Evolutionary conservation across 2,888 invertebrate genomes (phyloP), one percentile per base, ranked within the genome.

Genomic region (Drosophila sordidula): DNA sequence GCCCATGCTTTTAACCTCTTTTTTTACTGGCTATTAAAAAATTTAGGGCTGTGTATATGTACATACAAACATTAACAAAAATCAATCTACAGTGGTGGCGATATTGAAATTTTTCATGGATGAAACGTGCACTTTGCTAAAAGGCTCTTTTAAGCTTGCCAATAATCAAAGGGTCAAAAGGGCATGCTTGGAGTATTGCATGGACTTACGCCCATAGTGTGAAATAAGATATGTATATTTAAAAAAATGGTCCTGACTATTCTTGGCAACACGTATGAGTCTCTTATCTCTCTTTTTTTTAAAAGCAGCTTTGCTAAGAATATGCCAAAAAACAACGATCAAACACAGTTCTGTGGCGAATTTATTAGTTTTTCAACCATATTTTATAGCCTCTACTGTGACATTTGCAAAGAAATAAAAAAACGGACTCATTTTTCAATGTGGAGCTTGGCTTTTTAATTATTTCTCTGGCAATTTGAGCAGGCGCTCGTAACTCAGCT

Each of bases 401-500:
- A 39, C 52, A 50, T 18, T 68, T 39, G 32, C 16, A 42, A 47
- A 26, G 12, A 34, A 34, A 11, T 9, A 8, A 51, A 50, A 56
- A 63, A 80, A 50, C 36, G 46, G 47, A 61, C 71, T 59, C 72
- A 69, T 78, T 74, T 80, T 81, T 76, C 70, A 70, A 25, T 57
- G 50, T 34, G 46, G 14, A 46, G 14, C 26, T 45, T 38, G 25
- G 36, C 44, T 36, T 36, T 55, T 68, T 73, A 69, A 75, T 78
- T 78, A 80, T 73, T 80, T 68, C 26, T 42, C 44, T 46, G 52
- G 65, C 45, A 65, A 63, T 65, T 65, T 16, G 57, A 71, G 62
- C 51, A 34, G 57, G 6, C 34, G 56, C 55, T 68, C 81, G 69
- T 78, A 78, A 76, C 78, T 80, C 76, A 79, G 61, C 59, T 64